These are phyloP conservation scores for Rhadina sibilatrix DNA, from an alignment of 2,113 vertebrate genomes.

Conservation along the genomic window DNA sequence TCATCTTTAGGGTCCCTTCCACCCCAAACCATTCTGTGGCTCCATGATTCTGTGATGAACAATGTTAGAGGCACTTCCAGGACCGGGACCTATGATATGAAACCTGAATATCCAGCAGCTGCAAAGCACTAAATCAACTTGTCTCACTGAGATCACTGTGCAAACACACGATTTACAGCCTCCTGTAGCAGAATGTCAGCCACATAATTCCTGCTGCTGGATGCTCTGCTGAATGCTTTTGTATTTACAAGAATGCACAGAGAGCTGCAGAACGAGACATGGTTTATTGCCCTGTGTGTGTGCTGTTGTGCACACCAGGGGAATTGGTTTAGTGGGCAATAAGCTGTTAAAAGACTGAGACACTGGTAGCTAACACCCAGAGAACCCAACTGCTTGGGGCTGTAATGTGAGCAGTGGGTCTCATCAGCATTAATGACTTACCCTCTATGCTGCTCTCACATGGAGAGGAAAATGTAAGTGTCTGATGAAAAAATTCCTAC, in stretches of 20 bases:
- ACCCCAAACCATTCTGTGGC: neutral
- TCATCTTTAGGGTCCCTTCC: neutral
- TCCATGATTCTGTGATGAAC: neutral
- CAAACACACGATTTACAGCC: neutral
- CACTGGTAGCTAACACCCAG: constrained; percentile 5
- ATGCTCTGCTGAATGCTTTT: neutral
- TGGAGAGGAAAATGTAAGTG: neutral
- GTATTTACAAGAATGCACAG: neutral
- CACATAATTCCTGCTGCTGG: neutral
- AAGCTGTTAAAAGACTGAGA: constrained; percentile 38
- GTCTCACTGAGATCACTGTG: neutral
- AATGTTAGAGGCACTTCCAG: neutral
- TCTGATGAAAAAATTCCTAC: neutral
- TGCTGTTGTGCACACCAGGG: neutral
- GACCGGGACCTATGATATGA: rapidly evolving
- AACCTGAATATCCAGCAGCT: neutral
- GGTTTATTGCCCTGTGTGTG: neutral
- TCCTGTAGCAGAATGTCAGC: neutral
- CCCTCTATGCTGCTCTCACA: neutral
- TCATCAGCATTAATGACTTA: constrained; percentile 13
- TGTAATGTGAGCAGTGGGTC: constrained; percentile 19
- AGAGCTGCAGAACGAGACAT: neutral
- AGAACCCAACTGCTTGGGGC: constrained; percentile 9
- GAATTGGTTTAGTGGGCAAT: constrained; percentile 48
- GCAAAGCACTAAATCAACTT: neutral